phyloP scores from a whole-genome alignment of 2,113 vertebrate species.

The Agapornis roseicollis region DNA sequence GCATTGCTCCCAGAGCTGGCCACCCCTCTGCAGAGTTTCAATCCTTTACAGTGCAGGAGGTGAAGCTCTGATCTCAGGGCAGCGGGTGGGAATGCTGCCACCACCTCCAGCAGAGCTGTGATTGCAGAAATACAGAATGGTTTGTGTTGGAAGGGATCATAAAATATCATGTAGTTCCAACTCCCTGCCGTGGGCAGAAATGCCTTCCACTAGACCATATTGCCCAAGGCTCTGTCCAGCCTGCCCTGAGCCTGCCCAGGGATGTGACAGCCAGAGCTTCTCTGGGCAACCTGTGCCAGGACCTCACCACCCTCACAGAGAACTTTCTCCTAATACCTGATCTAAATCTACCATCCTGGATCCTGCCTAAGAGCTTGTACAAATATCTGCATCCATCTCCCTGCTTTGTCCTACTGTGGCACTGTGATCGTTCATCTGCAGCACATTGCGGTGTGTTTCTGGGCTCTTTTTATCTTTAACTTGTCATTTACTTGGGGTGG shows the following conservation, averaged over 20 bases:
- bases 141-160: background rate
- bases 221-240: background rate
- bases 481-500: accelerated
- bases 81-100: accelerated
- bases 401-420: accelerated
- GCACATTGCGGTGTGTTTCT: accelerated
- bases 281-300: background rate
- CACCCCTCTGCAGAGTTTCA: background rate
- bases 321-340: background rate
- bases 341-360: background rate
- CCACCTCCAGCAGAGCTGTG: background rate
- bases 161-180: background rate
- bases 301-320: background rate
- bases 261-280: background rate
- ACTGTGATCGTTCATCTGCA: accelerated
- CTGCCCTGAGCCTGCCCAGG: background rate
- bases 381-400: accelerated
- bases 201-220: background rate
- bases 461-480: background rate
- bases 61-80: background rate
- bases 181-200: background rate
- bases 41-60: background rate
- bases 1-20: accelerated
- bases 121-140: background rate
- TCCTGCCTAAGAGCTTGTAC: background rate